Evolutionary conservation across 92 coral and sea anemone species (phyloP), one percentile per base, ranked within the genome.

Genomic region (Parazoanthus darwini): DNA sequence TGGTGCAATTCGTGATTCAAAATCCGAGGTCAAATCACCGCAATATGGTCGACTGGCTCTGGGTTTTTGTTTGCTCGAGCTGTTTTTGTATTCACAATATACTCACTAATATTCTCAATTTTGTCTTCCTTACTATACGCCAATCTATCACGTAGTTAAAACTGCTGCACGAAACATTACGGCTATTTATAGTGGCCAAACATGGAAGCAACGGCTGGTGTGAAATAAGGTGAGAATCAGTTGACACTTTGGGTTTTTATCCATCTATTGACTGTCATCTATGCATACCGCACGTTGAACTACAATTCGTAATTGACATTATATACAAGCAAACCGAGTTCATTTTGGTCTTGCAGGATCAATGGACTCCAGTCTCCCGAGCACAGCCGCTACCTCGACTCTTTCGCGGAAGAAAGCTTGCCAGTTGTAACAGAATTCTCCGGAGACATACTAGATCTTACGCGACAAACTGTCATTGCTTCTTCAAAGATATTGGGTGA

Each of bases 131-230:
- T 50, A 35, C 77, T 43, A 33, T 33, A 67, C 43, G 39, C 65
- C 5, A 84, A 44, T 70, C 37, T 7, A 48, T 48, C 66, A 16
- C 59, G 23, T 38, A 92, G 94, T 88, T 92, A 56, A 86, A 83
- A 14, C 66, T 84, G 80, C 77, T 92, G 81, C 87, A 89, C 37
- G 90, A 92, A 77, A 77, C 89, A 50, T 56, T 92, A 36, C 88
- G 79, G 33, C 88, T 80, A 75, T 79, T 77, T 56, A 48, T 92
- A 42, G 63, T 86, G 25, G 86, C 78, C 71, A 89, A 89, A 81
- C 90, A 92, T 59, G 94, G 94, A 78, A 80, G 80, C 82, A 90
- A 66, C 85, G 90, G 80, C 42, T 92, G 90, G 90, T 71, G 65
- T 10, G 85, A 77, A 81, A 87, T 85, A 11, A 79, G 85, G 94